phyloP scores from a whole-genome alignment of 2,888 invertebrate species.

The Chrysolina americana region DNA sequence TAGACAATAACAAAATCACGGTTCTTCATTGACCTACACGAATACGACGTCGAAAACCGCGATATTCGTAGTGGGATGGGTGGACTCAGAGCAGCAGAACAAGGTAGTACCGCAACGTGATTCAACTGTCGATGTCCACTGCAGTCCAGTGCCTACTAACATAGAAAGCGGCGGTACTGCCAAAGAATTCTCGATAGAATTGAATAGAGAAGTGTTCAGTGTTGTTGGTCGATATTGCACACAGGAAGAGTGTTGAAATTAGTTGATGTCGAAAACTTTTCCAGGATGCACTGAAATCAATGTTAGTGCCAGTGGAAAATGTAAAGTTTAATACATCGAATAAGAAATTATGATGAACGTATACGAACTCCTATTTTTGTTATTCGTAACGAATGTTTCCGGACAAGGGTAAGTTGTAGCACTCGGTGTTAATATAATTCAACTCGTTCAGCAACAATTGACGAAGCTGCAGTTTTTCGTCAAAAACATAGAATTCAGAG shows the following conservation, averaged over 20 bases:
- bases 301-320: background rate
- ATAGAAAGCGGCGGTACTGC: constrained; percentile 9
- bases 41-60: background rate
- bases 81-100: constrained; percentile 9
- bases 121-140: constrained; percentile 13
- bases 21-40: constrained; percentile 11
- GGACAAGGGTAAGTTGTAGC: constrained; percentile 8
- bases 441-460: background rate
- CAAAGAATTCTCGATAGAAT: background rate
- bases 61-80: constrained; percentile 10
- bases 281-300: background rate
- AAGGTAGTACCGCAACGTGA: constrained; percentile 21
- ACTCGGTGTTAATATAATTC: background rate
- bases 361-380: background rate
- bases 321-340: background rate
- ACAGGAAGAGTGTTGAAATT: background rate
- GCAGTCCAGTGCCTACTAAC: constrained; percentile 8
- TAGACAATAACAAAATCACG: background rate
- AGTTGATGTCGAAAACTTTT: background rate
- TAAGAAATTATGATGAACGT: background rate
- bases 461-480: background rate
- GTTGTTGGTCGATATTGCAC: background rate
- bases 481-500: background rate
- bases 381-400: background rate
- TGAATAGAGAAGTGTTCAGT: background rate